Base-by-base conservation (phyloP, 2,797 vertebrate genomes). In the Prionace glauca region DNA sequence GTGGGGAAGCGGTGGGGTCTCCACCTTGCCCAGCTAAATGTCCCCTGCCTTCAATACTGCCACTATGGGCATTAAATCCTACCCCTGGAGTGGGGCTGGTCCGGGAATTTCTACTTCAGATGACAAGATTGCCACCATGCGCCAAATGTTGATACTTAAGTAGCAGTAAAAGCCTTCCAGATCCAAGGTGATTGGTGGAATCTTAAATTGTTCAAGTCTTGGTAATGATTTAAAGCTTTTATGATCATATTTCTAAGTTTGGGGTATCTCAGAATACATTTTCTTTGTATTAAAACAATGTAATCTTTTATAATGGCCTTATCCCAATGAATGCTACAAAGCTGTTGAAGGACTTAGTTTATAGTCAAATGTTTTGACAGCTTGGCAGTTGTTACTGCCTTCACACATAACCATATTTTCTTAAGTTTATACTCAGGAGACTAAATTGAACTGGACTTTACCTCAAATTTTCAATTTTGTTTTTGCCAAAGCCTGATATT, bases 301-400 rank as follows among this genome's bases (percentile, higher is more conserved):
- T 77, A 3, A 71, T 16, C 9, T 56, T 95, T 45, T 94, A 95
- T 72, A 95, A 56, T 95, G 14, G 26, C 69, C 29, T 95, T 95
- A 77, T 74, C 93, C 93, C 71, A 95, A 50, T 72, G 41, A 77
- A 74, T 77, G 71, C 26, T 95, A 56, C 29, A n/a, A 50, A 95
- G 45, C 26, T 72, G 29, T 45, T 77, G 93, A 50, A 95, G 26
- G 18, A 67, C 20, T 41, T n/a, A 92, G 71, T 56, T 74, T 74
- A 71, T 32, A 95, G 36, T 74, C 26, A 95, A 29, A 95, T 74
- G 50, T 95, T 74, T 95, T 95, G 93, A 77, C 93, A 72, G 93
- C 93, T 77, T 95, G 93, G 71, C 93, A 77, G 93, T 45, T 95
- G 93, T 95, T 77, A 95, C 50, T 95, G 72, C 93, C 41, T 50